phyloP scores from a whole-genome alignment of 1,140 invertebrate species.

The Tetranychus urticae region DNA sequence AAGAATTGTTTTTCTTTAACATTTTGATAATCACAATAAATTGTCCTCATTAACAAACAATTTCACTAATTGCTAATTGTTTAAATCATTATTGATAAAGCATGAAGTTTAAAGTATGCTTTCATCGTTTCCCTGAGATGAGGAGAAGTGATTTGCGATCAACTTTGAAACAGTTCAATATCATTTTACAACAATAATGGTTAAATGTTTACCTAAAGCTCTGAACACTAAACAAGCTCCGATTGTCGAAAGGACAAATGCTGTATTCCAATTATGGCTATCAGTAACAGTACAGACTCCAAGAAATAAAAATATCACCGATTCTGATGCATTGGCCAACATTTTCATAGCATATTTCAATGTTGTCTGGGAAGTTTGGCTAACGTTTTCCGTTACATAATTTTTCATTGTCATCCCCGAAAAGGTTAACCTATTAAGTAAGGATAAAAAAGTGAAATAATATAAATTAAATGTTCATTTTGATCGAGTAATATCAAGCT shows the following conservation, averaged over 20 bases:
- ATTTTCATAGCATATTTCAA: constrained; percentile 98
- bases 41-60: no score
- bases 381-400: constrained; percentile 91
- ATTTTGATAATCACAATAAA: no score
- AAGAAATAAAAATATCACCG: constrained; percentile 97
- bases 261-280: constrained; percentile 75
- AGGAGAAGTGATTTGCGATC: not conserved
- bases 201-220: constrained; percentile 39
- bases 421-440: constrained; percentile 58
- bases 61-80: no score
- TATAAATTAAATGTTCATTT: no score
- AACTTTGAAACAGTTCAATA: not conserved
- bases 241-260: constrained; percentile 79
- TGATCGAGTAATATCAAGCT: no score
- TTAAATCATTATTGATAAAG: no score
- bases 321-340: constrained; percentile 84
- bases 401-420: constrained; percentile 98
- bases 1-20: no score
- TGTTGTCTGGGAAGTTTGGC: constrained; percentile 88
- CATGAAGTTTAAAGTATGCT: no score
- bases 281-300: constrained; percentile 89
- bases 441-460: no score
- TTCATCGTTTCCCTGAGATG: no score
- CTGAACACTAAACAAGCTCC: constrained; percentile 80
- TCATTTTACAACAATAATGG: not conserved